Evolutionary conservation across 2,888 invertebrate genomes (phyloP), one percentile per base, ranked within the genome.

Genomic region (Eupithecia subfuscata): DNA sequence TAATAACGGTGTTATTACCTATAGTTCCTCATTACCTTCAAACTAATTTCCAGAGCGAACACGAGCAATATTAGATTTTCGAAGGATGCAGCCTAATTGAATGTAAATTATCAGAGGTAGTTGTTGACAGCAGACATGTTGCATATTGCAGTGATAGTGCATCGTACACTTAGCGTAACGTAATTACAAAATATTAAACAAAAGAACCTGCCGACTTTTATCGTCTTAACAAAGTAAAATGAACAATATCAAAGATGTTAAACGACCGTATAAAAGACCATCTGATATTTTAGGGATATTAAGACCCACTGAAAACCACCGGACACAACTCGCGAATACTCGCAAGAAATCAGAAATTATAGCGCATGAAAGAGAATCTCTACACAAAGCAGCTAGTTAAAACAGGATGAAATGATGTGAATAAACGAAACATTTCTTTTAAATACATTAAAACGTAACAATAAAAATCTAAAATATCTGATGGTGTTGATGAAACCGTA

Each of bases 11-110:
- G 68, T 68, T 22, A 68, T 68, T 45, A 45, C 40, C n/a, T n/a
- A n/a, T n/a, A 68, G 40, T 73, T 75, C 52, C 70, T 75, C 75
- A 71, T 75, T 74, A 75, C 12, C 69, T 40, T 45, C 64, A 43
- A 73, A 73, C 22, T 68, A 73, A 73, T 75, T 71, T 43, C 52
- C 70, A 69, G 68, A 69, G 37, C 25, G 52, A 18, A 30, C 9
- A n/a, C 52, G 52, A 18, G 34, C 67, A 40, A 67, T 68, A 68
- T 68, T 68, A 43, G 43, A 68, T 40, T 25, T 68, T 68, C 25
- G 43, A 68, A 68, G 43, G 43, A 68, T 67, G 34, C 6, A 12
- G 12, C 43, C 22, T 43, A 22, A 43, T 68, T 14, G 2, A 40
- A 22, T 67, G 1, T n/a, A n/a, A 11, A 67, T 34, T 64, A 34